Evolutionary conservation across 2,797 vertebrate genomes (phyloP), one percentile per base, ranked within the genome.

Genomic region (Hozukius guyotensis): DNA sequence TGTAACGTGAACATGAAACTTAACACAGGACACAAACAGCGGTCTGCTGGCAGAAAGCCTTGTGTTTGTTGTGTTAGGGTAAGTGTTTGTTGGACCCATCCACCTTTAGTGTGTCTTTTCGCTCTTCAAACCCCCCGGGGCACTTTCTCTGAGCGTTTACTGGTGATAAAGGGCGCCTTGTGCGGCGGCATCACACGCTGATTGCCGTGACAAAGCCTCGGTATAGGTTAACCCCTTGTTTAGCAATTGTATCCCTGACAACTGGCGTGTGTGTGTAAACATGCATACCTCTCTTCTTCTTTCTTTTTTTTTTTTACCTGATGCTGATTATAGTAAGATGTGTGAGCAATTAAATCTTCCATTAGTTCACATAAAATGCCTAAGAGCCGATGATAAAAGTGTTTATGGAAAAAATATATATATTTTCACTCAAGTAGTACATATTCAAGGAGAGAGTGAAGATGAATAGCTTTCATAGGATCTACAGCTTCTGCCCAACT

Each of bases 401-500:
- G 16, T 56, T 53, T 8, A 20, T 56, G 13, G 31, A 9, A 32
- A 32, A 4, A 34, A 31, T 29, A 57, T 36, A 2, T 1, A 57
- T 24, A 68, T 81, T 81, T 53, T 75, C 27, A 49, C n/a, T 55
- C 3, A 49, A 36, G 31, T 11, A 56, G 18, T 57, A 34, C 24
- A 64, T 70, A 32, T 60, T 66, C 2, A 49, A 11, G 18, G 59
- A 64, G 55, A 34, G 36, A n/a, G 24, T 18, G 20, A 49, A 66
- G 29, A 71, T 46, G 62, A 77, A 75, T 24, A 46, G 63, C 49
- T 61, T 75, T 53, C 73, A 74, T 36, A 38, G 32, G 38, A 16
- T 12, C 53, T 13, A 38, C 42, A 82, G 83, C 78, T 85, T 78
- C 66, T 31, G 42, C 34, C 13, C n/a, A 81, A 80, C 59, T 82